Base-by-base conservation (phyloP, 92 coral and sea anemone genomes). In the Desmophyllum pertusum region DNA sequence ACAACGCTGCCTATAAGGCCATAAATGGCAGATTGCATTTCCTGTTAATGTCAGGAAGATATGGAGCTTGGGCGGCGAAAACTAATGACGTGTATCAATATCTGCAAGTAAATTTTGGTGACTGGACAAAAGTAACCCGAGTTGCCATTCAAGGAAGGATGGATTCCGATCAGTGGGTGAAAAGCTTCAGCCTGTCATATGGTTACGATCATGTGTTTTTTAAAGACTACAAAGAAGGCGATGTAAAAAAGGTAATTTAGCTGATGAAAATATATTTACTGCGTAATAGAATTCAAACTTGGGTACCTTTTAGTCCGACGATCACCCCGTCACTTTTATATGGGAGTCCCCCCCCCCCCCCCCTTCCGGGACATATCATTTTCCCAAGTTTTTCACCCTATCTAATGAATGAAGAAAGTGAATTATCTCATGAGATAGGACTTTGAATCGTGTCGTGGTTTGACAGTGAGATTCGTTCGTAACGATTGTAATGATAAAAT, bases 101-200 rank as follows among this genome's bases (percentile, higher is more conserved):
- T 29, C 68, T 81, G 27, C 85, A 81, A 53, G 77, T 70, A 43
- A 50, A 70, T 62, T 70, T 81, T 81, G 85, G 85, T 2, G 77
- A 69, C 71, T 75, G 61, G 71, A 83, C 59, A 35, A 83, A 83
- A 40, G 62, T 83, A 1, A 5, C 79, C 10, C 76, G 76, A 1
- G 85, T 81, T 25, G 85, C 67, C 10, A 68, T 53, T 50, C 85
- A 81, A n/a, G 85, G 85, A 39, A 69, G 85, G 70, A 2, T 46
- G 10, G 70, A 81, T 41, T 27, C 77, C 1, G 27, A 81, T 25
- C 86, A 81, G 37, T 89, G 92, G 92, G 92, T 89, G 33, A 73
- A 67, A 61, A 79, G 63, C n/a, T 87, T 73, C 39, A 78, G 43
- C 48, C 45, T 89, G 19, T 73, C 86, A 45, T 89, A 78, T 73